Evolutionary conservation across 2,113 vertebrate genomes (phyloP).

Genomic region (Brachionichthys hirsutus): DNA sequence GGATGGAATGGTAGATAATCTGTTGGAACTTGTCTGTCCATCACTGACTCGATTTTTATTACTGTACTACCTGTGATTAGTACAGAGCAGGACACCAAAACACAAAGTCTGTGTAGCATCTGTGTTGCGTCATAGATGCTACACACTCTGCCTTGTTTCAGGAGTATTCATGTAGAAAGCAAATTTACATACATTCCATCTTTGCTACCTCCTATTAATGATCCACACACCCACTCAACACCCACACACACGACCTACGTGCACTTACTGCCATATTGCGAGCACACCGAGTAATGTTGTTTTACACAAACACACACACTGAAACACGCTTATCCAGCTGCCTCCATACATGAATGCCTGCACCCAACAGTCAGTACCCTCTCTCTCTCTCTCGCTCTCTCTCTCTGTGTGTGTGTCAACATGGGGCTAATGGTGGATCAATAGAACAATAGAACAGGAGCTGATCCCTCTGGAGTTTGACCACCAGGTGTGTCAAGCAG

Average conservation of each 20-base stretch:
- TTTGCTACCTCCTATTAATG: conserved; percentile 3
- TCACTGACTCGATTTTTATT: too few relatives aligned
- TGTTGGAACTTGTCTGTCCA: too few relatives aligned
- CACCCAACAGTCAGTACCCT: conserved; percentile 14
- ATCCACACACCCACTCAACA: conserved; percentile 39
- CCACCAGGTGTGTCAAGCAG: conserved; percentile 38
- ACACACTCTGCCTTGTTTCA: not conserved
- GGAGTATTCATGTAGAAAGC: not conserved
- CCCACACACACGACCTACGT: conserved; percentile 32
- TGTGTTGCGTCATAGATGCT: not conserved
- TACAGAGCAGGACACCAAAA: too few relatives aligned
- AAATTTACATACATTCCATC: conserved; percentile 25
- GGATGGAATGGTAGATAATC: too few relatives aligned
- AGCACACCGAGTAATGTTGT: conserved; percentile 15
- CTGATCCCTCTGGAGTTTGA: conserved; percentile 53
- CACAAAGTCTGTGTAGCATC: too few relatives aligned
- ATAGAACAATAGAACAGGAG: conserved; percentile 43
- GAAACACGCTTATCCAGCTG: not conserved
- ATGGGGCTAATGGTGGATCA: conserved; percentile 50
- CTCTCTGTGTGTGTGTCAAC: not conserved
- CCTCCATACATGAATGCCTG: conserved; percentile 1
- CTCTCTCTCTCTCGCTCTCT: not conserved
- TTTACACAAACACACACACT: not conserved
- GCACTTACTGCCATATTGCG: conserved; percentile 12
- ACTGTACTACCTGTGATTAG: too few relatives aligned